phyloP scores from a whole-genome alignment of 2,888 invertebrate genomes.

The Electrophaes corylata region DNA sequence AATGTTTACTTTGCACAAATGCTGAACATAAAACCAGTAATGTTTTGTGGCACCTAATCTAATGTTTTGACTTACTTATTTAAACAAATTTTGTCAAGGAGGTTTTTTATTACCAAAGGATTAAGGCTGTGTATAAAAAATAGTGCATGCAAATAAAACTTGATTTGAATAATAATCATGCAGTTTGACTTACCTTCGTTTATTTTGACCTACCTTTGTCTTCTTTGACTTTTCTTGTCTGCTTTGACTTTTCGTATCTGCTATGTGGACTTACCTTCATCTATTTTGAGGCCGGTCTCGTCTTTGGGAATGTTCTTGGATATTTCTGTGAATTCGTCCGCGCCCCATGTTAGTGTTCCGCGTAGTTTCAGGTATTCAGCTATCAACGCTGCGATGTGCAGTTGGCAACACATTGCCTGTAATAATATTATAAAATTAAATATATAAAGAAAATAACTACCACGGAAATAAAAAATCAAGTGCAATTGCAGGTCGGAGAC shows the following conservation, averaged over 20 bases:
- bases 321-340: conserved; percentile 91
- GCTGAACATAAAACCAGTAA: no score
- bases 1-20: no score
- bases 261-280: conserved; percentile 85
- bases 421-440: conserved; percentile 1
- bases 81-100: background rate
- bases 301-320: conserved; percentile 95
- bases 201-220: conserved; percentile 86
- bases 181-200: background rate
- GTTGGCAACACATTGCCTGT: conserved; percentile 95
- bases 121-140: conserved; percentile 60
- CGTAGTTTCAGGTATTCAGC: conserved; percentile 95
- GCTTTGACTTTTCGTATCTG: background rate
- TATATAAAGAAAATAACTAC: background rate
- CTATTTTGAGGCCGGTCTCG: conserved; percentile 93
- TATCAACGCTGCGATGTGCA: conserved; percentile 97
- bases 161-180: conserved; percentile 33
- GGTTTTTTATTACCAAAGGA: conserved; percentile 37
- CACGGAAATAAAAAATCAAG: no score
- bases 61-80: background rate
- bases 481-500: no score
- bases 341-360: conserved; percentile 91
- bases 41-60: no score
- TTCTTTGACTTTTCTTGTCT: conserved; percentile 77
- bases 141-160: conserved; percentile 48